Conservation (phyloP, 1,140 invertebrate genomes). For the Ceratosolen fusciceps region DNA sequence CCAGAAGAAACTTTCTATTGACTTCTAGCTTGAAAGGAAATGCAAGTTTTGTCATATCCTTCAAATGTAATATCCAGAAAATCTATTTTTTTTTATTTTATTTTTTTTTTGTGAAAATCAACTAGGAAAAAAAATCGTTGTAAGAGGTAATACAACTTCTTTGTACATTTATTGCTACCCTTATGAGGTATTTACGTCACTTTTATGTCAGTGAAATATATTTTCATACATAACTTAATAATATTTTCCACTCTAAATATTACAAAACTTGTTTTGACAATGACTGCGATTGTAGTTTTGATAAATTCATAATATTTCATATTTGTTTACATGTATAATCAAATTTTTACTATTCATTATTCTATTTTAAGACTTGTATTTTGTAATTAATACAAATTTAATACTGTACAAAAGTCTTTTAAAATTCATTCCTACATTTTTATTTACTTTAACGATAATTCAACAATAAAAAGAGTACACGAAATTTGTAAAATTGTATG, state of each 20-base stretch:
- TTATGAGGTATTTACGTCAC: not conserved
- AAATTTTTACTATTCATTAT: too few species aligned
- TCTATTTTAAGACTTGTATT: too few species aligned
- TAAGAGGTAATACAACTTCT: slow-evolving; percentile 8
- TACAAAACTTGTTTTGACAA: too few species aligned
- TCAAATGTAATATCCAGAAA: not conserved
- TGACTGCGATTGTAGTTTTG: too few species aligned
- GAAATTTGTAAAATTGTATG: too few species aligned
- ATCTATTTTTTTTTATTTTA: not conserved
- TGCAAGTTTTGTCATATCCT: not conserved
- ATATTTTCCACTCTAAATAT: not conserved
- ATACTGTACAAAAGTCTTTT: too few species aligned
- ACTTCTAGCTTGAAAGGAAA: not conserved
- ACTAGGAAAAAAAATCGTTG: not conserved
- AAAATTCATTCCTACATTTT: too few species aligned
- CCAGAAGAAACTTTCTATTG: slow-evolving; percentile 6
- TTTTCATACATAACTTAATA: not conserved
- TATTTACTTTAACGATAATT: too few species aligned
- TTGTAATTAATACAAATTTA: too few species aligned
- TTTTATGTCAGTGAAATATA: not conserved
- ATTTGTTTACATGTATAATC: too few species aligned
- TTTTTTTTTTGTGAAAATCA: not conserved
- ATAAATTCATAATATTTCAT: too few species aligned
- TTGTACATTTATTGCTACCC: not conserved
- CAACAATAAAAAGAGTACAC: too few species aligned